These are phyloP conservation scores for Oriolus oriolus DNA, from an alignment of 2,113 vertebrate species.

Conservation along the genomic window DNA sequence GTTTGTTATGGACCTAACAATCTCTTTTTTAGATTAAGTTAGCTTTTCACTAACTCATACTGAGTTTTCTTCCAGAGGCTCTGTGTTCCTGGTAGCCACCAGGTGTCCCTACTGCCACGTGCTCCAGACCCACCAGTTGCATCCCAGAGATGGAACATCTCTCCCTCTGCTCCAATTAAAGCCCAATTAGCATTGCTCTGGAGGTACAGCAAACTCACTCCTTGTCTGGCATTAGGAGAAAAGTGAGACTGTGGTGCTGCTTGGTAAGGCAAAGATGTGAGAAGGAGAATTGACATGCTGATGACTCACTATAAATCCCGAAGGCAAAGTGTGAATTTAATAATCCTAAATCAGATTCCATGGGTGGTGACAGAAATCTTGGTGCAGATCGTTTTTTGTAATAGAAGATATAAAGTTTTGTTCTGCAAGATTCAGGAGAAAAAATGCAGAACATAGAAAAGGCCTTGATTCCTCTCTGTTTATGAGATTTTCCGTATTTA, in stretches of 20 bases:
- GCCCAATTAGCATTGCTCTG: background rate
- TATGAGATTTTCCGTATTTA: background rate
- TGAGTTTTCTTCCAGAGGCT: background rate
- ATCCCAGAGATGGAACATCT: background rate
- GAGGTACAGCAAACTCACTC: background rate
- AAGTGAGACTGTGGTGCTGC: background rate
- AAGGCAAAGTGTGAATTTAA: background rate
- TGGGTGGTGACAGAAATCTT: background rate
- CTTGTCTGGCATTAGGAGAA: background rate
- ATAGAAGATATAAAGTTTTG: background rate
- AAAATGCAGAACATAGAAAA: background rate
- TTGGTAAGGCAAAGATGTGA: background rate
- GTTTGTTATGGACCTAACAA: background rate
- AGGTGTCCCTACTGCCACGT: constrained; percentile 57
- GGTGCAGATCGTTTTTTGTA: background rate
- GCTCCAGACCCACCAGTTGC: background rate
- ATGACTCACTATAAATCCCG: background rate
- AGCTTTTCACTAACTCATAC: background rate
- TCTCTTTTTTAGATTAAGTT: background rate
- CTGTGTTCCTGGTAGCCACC: constrained; percentile 34
- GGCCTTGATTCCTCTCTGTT: background rate
- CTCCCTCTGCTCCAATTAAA: background rate
- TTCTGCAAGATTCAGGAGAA: background rate
- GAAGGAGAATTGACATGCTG: background rate
- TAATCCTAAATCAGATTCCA: background rate